Evolutionary conservation across 2,113 vertebrate species (phyloP).

Genomic region (Gambusia affinis): DNA sequence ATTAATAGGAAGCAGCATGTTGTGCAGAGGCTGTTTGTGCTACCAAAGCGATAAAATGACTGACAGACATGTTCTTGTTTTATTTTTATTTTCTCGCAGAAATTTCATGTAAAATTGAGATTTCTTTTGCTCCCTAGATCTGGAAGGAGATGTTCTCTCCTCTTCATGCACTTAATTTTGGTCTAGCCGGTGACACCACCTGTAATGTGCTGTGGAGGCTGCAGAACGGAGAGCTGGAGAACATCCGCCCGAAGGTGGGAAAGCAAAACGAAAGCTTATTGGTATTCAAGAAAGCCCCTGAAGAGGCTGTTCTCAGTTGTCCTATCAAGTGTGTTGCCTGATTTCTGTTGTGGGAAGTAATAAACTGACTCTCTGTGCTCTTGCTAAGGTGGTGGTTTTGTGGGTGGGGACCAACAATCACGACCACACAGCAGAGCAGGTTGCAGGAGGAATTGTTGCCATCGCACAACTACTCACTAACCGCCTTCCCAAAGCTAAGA

Average conservation of each 20-base stretch:
- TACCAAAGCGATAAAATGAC: too few relatives aligned
- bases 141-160: constrained; percentile 97
- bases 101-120: not conserved
- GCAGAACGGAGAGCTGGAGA: constrained; percentile 96
- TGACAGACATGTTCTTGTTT: too few relatives aligned
- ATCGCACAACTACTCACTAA: constrained; percentile 88
- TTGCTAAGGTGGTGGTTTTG: constrained; percentile 89
- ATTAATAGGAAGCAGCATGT: too few relatives aligned
- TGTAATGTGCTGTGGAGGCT: constrained; percentile 96
- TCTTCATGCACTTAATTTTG: constrained; percentile 95
- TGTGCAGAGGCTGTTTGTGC: too few relatives aligned
- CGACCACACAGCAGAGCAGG: constrained; percentile 91
- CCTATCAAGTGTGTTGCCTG: not conserved
- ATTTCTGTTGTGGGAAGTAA: not conserved
- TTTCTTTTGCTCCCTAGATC: constrained; percentile 76
- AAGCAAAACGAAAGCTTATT: not conserved
- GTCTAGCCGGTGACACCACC: constrained; percentile 94
- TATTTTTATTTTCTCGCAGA: not conserved
- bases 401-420: constrained; percentile 99
- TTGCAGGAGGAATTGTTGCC: constrained; percentile 91
- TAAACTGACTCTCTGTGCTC: constrained; percentile 23
- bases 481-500: constrained; percentile 91
- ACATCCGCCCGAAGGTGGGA: constrained; percentile 94
- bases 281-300: not conserved
- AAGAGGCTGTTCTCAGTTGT: not conserved